Conservation (phyloP, 2,888 invertebrate species). For the Caenorhabditis drosophilae region DNA sequence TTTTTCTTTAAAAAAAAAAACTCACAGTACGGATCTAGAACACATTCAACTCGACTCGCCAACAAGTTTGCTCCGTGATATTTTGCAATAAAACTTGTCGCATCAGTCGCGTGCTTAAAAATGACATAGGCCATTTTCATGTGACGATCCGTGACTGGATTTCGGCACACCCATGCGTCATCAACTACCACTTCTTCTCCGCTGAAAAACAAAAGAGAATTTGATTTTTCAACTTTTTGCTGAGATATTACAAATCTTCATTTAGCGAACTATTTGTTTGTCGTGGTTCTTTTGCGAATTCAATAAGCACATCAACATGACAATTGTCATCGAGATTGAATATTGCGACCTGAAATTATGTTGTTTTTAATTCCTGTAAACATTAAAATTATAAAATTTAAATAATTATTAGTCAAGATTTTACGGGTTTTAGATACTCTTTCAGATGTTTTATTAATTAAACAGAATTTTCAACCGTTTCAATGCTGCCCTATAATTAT, state of each 20-base stretch:
- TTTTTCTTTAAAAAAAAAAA: too few species aligned
- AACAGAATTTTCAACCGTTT: too few species aligned
- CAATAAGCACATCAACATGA: slow-evolving; percentile 7
- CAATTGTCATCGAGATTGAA: slow-evolving; percentile 37
- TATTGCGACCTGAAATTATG: slow-evolving; percentile 11
- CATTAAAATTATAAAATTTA: not conserved
- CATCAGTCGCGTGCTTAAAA: slow-evolving; percentile 16
- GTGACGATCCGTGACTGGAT: slow-evolving; percentile 24
- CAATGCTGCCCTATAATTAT: too few species aligned
- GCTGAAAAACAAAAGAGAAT: slow-evolving; percentile 4
- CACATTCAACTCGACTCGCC: slow-evolving; percentile 5
- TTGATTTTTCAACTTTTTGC: not conserved
- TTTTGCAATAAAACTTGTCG: slow-evolving; percentile 7
- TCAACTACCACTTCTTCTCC: slow-evolving; percentile 20
- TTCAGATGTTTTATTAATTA: too few species aligned
- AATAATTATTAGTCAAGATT: too few species aligned
- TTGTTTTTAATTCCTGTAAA: not conserved
- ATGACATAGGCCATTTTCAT: slow-evolving; percentile 32
- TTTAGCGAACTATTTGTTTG: too few species aligned
- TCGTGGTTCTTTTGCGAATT: slow-evolving; percentile 26
- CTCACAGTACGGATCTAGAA: slow-evolving; percentile 32
- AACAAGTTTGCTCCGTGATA: slow-evolving; percentile 14
- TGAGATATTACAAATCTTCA: not conserved
- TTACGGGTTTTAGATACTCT: too few species aligned
- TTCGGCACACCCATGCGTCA: slow-evolving; percentile 18